These are phyloP conservation scores for Drosophila equinoxialis DNA, from an alignment of 1,140 invertebrate genomes.

Conservation along the genomic window DNA sequence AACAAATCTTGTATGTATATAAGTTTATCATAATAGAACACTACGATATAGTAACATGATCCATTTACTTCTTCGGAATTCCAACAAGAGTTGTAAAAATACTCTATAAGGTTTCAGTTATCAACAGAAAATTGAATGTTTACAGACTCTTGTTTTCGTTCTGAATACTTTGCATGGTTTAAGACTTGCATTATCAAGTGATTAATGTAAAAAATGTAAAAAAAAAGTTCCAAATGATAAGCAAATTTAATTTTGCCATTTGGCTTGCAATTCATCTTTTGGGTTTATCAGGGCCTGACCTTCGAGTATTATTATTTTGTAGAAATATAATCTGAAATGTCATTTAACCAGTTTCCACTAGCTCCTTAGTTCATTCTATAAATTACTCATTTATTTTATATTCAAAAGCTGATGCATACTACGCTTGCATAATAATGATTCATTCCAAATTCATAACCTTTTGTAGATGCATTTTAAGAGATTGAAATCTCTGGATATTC, in stretches of 20 bases:
- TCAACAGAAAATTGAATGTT: no score
- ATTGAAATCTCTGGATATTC: no score
- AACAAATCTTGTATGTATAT: no score
- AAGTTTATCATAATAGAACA: no score
- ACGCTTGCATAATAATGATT: slow-evolving; percentile 40
- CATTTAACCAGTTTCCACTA: background rate
- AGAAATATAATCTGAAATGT: background rate
- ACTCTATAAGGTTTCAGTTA: no score
- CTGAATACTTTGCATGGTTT: background rate
- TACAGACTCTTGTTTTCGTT: no score
- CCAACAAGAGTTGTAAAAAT: no score
- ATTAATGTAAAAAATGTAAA: background rate
- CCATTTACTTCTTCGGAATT: no score
- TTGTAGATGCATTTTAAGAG: background rate
- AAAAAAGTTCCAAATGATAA: background rate
- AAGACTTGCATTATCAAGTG: background rate
- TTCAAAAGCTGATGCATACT: slow-evolving; percentile 11
- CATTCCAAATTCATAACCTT: slow-evolving; percentile 39
- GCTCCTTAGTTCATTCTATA: no score
- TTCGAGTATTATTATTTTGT: no score
- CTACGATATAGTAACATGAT: no score
- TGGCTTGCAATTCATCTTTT: background rate
- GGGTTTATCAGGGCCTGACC: background rate
- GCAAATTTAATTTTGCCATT: background rate
- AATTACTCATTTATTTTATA: slow-evolving; percentile 35